Evolutionary conservation across 2,888 invertebrate genomes (phyloP).

Genomic region (Xylophagus ater): DNA sequence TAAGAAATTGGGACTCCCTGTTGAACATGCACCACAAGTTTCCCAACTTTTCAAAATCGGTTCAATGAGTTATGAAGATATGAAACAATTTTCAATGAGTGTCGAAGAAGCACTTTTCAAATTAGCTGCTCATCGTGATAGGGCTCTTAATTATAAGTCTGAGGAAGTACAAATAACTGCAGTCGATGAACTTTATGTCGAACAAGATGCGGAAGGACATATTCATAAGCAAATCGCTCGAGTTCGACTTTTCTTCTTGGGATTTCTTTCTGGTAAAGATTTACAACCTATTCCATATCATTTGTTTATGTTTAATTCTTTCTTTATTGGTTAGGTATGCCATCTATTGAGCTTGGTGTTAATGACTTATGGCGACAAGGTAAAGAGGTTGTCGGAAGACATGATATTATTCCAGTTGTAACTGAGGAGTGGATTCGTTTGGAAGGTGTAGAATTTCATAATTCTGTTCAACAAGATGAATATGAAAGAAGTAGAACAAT

Average conservation of each 20-base stretch:
- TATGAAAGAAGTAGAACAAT: conserved; percentile 76
- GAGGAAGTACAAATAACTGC: conserved; percentile 91
- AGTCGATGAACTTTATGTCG: conserved; percentile 85
- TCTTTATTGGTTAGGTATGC: conserved; percentile 60
- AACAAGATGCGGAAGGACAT: conserved; percentile 73
- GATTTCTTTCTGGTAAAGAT: conserved; percentile 79
- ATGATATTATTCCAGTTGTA: conserved; percentile 96
- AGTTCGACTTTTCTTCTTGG: conserved; percentile 89
- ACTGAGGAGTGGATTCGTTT: conserved; percentile 99
- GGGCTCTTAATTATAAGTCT: conserved; percentile 86
- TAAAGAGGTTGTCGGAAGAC: conserved; percentile 96
- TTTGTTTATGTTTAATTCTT: not conserved
- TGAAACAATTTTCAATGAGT: conserved; percentile 81
- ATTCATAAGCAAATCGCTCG: conserved; percentile 86
- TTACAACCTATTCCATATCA: not conserved
- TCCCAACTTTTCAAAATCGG: conserved; percentile 95
- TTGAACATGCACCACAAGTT: conserved; percentile 94
- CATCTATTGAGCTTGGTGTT: conserved; percentile 90
- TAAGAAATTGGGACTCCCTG: conserved; percentile 85
- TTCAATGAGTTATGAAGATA: conserved; percentile 74
- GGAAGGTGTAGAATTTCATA: conserved; percentile 89
- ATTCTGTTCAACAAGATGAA: conserved; percentile 82
- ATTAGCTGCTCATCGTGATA: conserved; percentile 72
- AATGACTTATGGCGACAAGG: conserved; percentile 97
- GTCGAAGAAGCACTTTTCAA: conserved; percentile 90